Evolutionary conservation across 2,113 vertebrate genomes (phyloP).

Genomic region (Scolopax mira): DNA sequence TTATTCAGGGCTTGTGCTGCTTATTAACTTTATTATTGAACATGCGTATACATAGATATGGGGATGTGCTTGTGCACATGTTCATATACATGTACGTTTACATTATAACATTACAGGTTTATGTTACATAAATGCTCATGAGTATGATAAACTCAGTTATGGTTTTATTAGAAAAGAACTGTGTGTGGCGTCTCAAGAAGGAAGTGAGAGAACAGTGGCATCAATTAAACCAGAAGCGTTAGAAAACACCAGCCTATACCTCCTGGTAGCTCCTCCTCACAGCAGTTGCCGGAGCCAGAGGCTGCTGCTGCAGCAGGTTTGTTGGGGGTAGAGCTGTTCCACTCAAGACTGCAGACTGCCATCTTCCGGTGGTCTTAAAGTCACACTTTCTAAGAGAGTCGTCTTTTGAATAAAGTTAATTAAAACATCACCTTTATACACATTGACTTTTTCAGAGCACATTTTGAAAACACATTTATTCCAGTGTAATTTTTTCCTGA

Average conservation of each 20-base stretch:
- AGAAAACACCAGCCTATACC: neutral
- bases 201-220: neutral
- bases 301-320: neutral
- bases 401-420: neutral
- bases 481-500: neutral
- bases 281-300: neutral
- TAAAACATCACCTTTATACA: neutral
- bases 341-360: neutral
- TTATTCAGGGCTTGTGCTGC: neutral
- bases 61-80: neutral
- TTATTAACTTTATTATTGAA: neutral
- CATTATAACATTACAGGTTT: neutral
- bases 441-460: neutral
- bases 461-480: neutral
- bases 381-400: neutral
- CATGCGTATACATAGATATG: too few species aligned
- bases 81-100: neutral
- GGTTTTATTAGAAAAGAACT: neutral
- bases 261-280: accelerated
- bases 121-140: neutral
- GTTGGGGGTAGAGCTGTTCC: neutral
- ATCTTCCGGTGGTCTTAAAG: neutral
- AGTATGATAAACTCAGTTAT: neutral
- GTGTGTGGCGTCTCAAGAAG: neutral
- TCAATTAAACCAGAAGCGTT: neutral